Evolutionary conservation across 2,888 invertebrate species (phyloP).

Genomic region (Cantharis nigra): DNA sequence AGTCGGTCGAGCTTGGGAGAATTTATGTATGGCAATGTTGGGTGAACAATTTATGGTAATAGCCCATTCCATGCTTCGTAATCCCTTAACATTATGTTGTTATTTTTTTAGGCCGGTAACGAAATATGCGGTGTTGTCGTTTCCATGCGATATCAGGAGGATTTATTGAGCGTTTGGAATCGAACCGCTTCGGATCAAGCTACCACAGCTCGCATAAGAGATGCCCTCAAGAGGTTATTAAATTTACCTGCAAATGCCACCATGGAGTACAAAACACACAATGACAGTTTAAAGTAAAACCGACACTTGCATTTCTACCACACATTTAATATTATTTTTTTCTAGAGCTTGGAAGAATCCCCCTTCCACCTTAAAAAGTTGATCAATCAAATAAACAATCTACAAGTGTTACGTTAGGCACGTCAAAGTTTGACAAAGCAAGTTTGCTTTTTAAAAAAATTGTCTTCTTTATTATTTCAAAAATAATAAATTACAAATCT

Average conservation of each 20-base stretch:
- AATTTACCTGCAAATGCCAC: slow-evolving; percentile 91
- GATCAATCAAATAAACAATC: slow-evolving; percentile 34
- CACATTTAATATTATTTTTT: slow-evolving; percentile 22
- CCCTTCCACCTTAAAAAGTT: slow-evolving; percentile 51
- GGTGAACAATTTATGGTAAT: slow-evolving; percentile 95
- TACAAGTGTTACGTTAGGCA: neutral
- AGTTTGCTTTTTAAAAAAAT: neutral
- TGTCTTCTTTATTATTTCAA: neutral
- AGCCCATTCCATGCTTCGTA: too few relatives aligned
- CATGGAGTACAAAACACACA: slow-evolving; percentile 92
- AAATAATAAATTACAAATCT: neutral
- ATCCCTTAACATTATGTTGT: neutral
- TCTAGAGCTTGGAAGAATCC: slow-evolving; percentile 51
- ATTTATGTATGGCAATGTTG: slow-evolving; percentile 95
- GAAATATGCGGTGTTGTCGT: slow-evolving; percentile 98
- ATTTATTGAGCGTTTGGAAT: slow-evolving; percentile 96
- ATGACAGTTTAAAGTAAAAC: slow-evolving; percentile 76
- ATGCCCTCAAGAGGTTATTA: slow-evolving; percentile 91
- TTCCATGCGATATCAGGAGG: slow-evolving; percentile 94
- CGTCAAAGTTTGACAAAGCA: neutral
- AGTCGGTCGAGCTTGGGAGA: slow-evolving; percentile 97
- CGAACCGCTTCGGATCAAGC: slow-evolving; percentile 88
- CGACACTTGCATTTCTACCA: neutral
- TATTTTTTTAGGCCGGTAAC: slow-evolving; percentile 69
- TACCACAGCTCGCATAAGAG: slow-evolving; percentile 89